Evolutionary conservation across 2,888 invertebrate species (phyloP), one percentile per base, ranked within the genome.

Genomic region (Ctenicera cuprea): DNA sequence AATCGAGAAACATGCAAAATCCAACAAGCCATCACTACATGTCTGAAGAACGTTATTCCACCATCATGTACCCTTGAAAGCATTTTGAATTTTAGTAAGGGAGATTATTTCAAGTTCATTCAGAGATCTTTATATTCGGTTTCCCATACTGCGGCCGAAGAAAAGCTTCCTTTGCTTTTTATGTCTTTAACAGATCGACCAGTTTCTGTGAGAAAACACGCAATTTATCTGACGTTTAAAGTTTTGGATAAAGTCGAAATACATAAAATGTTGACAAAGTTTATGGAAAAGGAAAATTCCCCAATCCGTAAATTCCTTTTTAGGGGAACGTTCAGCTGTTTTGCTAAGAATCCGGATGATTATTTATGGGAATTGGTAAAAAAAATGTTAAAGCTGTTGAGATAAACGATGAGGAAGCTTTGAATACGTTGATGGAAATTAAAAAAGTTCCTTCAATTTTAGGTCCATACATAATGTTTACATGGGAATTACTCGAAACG

Each of bases 151-250:
- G 54, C 67, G 1, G 22, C 63, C 0, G 77, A 77, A 50, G 33
- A 59, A 12, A 43, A 64, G 18, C 30, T 76, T 0, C 12, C 41
- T 0, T 8, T 18, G 0, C 48, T 74, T 18, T 59, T 74, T 30
- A 9, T 12, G 1, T 9, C 33, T 9, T 52, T 77, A 30, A 45
- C 26, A 0, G 62, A 74, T 43, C 37, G 54, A 11, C 30, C 73
- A 0, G 72, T 76, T 43, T 76, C 76, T 3, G 66, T 76, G 8
- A 62, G 73, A 14, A 77, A 77, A 66, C 74, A 74, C 22, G 71
- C 54, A 33, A 37, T 76, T 2, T 61, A 64, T 57, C 30, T 73
- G 0, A 71, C 72, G 0, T 71, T 65, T 5, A 71, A 63, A 22
- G 59, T 71, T n/a, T 41, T 62, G 20, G 41, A 48, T 43, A 38